phyloP scores from a whole-genome alignment of 2,888 invertebrate species.

The Bursaphelenchus okinawaensis region DNA sequence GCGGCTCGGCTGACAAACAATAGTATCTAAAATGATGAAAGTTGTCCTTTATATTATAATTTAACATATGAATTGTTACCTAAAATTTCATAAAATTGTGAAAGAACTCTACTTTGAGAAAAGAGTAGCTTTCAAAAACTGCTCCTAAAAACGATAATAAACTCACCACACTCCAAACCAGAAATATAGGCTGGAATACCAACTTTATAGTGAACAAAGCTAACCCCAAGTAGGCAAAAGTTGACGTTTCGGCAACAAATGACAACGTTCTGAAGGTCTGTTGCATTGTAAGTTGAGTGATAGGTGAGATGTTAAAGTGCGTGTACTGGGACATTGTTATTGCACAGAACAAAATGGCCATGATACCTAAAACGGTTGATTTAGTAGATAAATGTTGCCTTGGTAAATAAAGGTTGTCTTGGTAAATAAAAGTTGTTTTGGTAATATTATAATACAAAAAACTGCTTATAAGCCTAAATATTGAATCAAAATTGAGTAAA shows the following conservation, averaged over 20 bases:
- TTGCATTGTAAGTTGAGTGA: slow-evolving; percentile 98
- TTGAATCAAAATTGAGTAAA: background rate
- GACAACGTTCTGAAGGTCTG: slow-evolving; percentile 94
- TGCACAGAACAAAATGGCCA: slow-evolving; percentile 97
- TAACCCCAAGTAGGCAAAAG: slow-evolving; percentile 92
- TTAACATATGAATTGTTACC: no score
- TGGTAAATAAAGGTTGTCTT: slow-evolving; percentile 61
- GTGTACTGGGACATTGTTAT: slow-evolving; percentile 99
- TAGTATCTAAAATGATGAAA: slow-evolving; percentile 63
- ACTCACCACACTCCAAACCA: slow-evolving; percentile 81
- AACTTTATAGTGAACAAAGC: slow-evolving; percentile 91
- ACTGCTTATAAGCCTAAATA: background rate
- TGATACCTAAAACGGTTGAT: slow-evolving; percentile 77
- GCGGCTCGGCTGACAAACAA: slow-evolving; percentile 87
- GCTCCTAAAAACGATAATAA: background rate
- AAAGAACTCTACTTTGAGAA: background rate
- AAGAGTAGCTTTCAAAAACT: background rate
- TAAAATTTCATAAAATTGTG: slow-evolving; percentile 1
- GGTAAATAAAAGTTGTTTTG: background rate
- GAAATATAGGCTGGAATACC: slow-evolving; percentile 78
- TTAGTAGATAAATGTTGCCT: slow-evolving; percentile 61
- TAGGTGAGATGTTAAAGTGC: slow-evolving; percentile 92
- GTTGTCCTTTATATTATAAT: background rate
- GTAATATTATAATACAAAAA: background rate
- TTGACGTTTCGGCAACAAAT: slow-evolving; percentile 94